These are phyloP conservation scores for Aethina tumida DNA, from an alignment of 1,140 invertebrate species.

Conservation along the genomic window DNA sequence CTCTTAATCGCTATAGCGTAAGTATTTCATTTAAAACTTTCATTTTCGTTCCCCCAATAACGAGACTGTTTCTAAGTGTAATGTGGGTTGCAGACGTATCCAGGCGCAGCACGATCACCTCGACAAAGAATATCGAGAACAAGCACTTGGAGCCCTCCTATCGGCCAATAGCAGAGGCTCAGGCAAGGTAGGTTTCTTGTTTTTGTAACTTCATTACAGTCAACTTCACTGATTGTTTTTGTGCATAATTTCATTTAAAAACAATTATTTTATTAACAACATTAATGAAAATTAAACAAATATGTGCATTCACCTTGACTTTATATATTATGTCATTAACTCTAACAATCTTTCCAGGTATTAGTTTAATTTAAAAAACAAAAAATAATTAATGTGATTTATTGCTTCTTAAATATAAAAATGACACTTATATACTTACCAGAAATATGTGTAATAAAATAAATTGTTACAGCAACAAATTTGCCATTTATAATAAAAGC, in stretches of 20 bases:
- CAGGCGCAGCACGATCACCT: slow-evolving; percentile 61
- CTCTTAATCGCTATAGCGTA: slow-evolving; percentile 56
- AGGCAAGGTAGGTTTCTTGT: slow-evolving; percentile 48
- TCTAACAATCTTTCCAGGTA: too few species aligned
- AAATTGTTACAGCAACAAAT: too few species aligned
- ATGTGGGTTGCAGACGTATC: slow-evolving; percentile 49
- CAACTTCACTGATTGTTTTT: not conserved
- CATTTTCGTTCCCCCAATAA: slow-evolving; percentile 2
- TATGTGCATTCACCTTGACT: too few species aligned
- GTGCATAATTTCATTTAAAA: slow-evolving; percentile 2
- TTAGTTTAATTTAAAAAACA: too few species aligned
- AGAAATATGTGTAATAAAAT: too few species aligned
- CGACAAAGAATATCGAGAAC: slow-evolving; percentile 58
- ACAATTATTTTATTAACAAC: slow-evolving; percentile 1
- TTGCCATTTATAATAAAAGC: too few species aligned
- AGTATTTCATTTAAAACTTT: too few species aligned
- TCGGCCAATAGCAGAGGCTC: slow-evolving; percentile 51
- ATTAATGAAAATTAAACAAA: too few species aligned
- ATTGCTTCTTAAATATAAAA: too few species aligned
- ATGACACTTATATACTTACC: too few species aligned
- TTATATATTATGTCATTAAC: too few species aligned
- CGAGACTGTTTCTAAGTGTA: slow-evolving; percentile 6
- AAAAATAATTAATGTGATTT: too few species aligned
- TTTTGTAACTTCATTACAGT: slow-evolving; percentile 8
- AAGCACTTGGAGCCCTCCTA: slow-evolving; percentile 55